These are phyloP conservation scores for Bothrops alternatus DNA, from an alignment of 2,797 vertebrate genomes.

Conservation along the genomic window DNA sequence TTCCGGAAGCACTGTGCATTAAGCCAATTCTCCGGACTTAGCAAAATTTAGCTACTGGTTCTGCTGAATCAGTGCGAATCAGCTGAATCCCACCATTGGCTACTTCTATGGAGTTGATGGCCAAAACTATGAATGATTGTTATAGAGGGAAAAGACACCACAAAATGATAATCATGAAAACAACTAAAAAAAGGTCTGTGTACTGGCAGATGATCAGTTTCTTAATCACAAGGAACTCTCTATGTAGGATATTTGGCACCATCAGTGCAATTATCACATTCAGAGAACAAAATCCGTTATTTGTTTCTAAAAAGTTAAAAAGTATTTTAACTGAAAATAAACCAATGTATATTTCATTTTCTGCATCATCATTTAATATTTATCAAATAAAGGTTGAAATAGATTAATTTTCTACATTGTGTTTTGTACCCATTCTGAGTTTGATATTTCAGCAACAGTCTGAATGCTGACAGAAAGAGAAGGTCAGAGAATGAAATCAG, in stretches of 20 bases:
- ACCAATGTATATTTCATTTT: not conserved
- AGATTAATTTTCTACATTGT: not conserved
- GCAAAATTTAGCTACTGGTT: too few relatives aligned
- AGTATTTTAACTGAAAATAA: constrained; percentile 11
- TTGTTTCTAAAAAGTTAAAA: not conserved
- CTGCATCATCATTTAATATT: not conserved
- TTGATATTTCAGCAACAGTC: constrained; percentile 1
- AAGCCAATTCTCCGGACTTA: too few relatives aligned
- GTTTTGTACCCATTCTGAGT: not conserved
- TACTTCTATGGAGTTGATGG: too few relatives aligned
- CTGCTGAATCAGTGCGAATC: too few relatives aligned
- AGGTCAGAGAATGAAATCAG: not conserved
- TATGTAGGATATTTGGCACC: not conserved
- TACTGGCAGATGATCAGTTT: not conserved
- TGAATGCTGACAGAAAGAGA: not conserved
- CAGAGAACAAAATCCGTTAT: not conserved
- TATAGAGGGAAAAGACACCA: not conserved
- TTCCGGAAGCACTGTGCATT: too few relatives aligned
- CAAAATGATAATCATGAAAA: not conserved
- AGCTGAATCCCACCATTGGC: too few relatives aligned
- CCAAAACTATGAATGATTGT: not conserved
- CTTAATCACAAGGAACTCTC: not conserved
- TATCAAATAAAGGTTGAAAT: not conserved
- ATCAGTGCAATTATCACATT: not conserved
- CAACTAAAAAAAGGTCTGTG: not conserved